Percentiles rank a stretch among this genome's conserved stretches.
Conservation (phyloP, 2,888 invertebrate genomes). For the Nomada fabriciana region DNA sequence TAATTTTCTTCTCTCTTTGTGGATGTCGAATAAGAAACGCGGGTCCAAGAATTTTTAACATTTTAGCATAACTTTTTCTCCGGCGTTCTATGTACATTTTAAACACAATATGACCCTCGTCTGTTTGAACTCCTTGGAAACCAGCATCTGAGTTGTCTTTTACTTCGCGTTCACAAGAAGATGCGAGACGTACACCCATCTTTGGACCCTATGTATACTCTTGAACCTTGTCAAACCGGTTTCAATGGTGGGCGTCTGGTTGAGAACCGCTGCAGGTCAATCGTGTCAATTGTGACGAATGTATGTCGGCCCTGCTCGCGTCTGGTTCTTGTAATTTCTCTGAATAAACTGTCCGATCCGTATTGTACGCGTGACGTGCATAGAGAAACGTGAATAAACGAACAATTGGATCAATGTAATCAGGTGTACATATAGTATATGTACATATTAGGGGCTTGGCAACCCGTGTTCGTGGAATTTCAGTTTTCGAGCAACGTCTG, state of each 20-base stretch:
- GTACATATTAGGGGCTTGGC: too few species aligned
- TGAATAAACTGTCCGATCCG: neutral
- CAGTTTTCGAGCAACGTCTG: too few species aligned
- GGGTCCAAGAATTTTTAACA: too few species aligned
- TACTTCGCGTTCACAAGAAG: neutral
- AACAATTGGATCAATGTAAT: neutral
- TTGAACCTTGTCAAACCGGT: slow-evolving; percentile 60
- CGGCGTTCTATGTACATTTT: too few species aligned
- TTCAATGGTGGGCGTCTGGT: slow-evolving; percentile 42
- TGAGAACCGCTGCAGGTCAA: slow-evolving; percentile 80
- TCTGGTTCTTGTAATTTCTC: slow-evolving; percentile 38
- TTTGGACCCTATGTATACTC: slow-evolving; percentile 35
- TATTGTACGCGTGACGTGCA: neutral
- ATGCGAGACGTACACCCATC: slow-evolving; percentile 21
- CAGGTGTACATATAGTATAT: too few species aligned
- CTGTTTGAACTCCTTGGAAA: neutral
- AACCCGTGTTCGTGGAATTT: too few species aligned
- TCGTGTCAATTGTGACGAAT: slow-evolving; percentile 82
- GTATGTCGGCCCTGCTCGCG: slow-evolving; percentile 67
- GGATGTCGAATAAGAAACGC: too few species aligned
- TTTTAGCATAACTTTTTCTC: too few species aligned
- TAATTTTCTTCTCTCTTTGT: too few species aligned
- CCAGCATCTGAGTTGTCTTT: neutral
- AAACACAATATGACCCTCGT: neutral
- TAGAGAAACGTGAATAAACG: neutral